Base-by-base conservation (phyloP, 2,113 vertebrate species). In the Mus spicilegus region DNA sequence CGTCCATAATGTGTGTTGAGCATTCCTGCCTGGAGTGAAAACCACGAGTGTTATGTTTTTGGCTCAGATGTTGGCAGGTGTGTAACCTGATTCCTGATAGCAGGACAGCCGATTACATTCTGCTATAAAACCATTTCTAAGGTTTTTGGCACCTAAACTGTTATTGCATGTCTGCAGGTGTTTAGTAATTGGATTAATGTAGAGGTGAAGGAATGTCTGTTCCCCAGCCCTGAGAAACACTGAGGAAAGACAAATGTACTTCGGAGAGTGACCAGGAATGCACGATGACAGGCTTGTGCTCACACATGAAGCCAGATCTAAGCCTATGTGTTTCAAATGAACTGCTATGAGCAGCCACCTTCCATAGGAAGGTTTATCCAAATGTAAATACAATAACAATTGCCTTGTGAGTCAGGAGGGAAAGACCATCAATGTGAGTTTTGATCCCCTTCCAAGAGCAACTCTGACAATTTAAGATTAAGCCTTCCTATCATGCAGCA, bases 111-210 rank as follows among this genome's bases (percentile, higher is more conserved):
- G 98, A 99, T 99, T 98, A 98, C 98, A 98, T 98, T 99, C 97
- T 98, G 97, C 98, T 98, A 96, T 97, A 98, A 98, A 99, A 98
- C 98, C 98, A 96, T 98, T 98, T 98, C 99, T 99, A 97, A 98
- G 97, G 97, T 97, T 98, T 98, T 99, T 99, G 99, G 99, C 99
- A 98, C 97, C 96, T 98, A 96, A 98, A 99, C 98, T 99, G 98
- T 99, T 99, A 99, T 99, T 99, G 98, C 99, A 99, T 98, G 99
- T 99, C 99, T 99, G 99, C 99, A 99, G 99, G 99, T 99, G 99
- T 99, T 99, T 99, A 98, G 98, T 99, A 99, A 99, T 99, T 99
- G 99, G 99, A 99, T 99, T 99, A 99, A 99, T 99, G 98, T 98
- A 98, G 98, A 98, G 98, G 97, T 98, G 98, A 97, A 99, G 99